Base-by-base conservation (phyloP, 2,888 invertebrate genomes). In the Cheilosia pagana region DNA sequence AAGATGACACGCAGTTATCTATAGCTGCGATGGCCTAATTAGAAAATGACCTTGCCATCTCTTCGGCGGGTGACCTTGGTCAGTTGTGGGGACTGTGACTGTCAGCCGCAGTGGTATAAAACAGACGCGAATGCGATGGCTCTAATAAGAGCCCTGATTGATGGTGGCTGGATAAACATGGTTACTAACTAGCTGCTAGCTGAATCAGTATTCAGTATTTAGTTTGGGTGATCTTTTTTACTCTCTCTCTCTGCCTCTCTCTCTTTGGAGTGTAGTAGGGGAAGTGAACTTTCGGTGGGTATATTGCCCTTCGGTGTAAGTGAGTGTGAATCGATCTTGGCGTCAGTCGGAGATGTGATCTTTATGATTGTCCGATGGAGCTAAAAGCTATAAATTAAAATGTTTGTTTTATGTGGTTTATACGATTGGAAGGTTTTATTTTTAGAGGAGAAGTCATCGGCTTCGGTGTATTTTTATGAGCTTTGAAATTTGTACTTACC, bases 21-120 rank as follows among this genome's bases (percentile, higher is more conserved):
- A 7, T 35, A 2, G 59, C 41, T 70, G 28, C 39, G 83, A 57
- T 86, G 83, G 79, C 83, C 86, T 79, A 86, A 72, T 86, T 72
- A 83, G 67, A 59, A 75, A 79, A 72, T 68, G 79, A 63, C 83
- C 86, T 86, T 86, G 86, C 60, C 74, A 79, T 59, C 62, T 83
- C 68, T 78, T 67, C 63, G 62, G 43, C 39, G 59, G 35, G 25
- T 50, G 75, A 67, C 85, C 85, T 76, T 81, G 65, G 8, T n/a
- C 35, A 23, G 41, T 75, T 67, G 71, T 72, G 2, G 50, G 21
- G 19, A 21, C 50, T 59, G 48, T 65, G 70, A 21, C 50, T 59
- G 48, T 65, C 67, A 62, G 75, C 62, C 50, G 65, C n/a, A 16
- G 31, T 57, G 8, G 28, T 59, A 65, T 72, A 16, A 16, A 0